Conservation (phyloP, 2,888 invertebrate genomes). For the Euzophera pinguis region DNA sequence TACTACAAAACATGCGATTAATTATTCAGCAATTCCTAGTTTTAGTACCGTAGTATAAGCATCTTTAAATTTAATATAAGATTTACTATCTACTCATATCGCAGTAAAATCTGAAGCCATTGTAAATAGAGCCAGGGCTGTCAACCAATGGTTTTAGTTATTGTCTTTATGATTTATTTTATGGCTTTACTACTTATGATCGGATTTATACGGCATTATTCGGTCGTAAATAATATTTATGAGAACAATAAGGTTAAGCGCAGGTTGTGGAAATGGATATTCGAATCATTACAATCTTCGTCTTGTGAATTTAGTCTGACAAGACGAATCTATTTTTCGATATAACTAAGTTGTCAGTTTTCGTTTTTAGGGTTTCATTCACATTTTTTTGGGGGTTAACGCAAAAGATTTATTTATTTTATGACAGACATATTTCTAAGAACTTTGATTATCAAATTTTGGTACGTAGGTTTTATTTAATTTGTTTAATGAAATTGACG, state of each 20-base stretch:
- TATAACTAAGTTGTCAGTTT: too few species aligned
- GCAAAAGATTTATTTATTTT: too few species aligned
- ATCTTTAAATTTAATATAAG: conserved; percentile 32
- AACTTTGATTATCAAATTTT: too few species aligned
- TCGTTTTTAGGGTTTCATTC: too few species aligned
- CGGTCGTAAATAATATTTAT: conserved; percentile 9
- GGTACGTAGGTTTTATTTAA: too few species aligned
- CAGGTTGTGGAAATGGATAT: background rate
- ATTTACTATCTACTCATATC: conserved; percentile 34
- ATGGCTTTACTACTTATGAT: conserved; percentile 34
- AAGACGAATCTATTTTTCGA: too few species aligned
- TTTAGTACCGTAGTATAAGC: background rate
- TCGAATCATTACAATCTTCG: background rate
- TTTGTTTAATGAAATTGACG: too few species aligned
- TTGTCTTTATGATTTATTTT: conserved; percentile 49
- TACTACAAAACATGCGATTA: background rate
- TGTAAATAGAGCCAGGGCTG: conserved; percentile 35
- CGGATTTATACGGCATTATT: conserved; percentile 26
- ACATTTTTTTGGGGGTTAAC: too few species aligned
- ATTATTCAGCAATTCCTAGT: background rate
- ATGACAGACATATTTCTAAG: too few species aligned
- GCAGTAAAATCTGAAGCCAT: conserved; percentile 26
- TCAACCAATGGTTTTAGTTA: conserved; percentile 36
- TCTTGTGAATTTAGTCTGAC: background rate
- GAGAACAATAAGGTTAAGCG: background rate